A percentile compares a stretch with the other conserved stretches of the same genome.
Evolutionary conservation across 2,888 invertebrate genomes (phyloP).

Genomic region (Elegia similella): DNA sequence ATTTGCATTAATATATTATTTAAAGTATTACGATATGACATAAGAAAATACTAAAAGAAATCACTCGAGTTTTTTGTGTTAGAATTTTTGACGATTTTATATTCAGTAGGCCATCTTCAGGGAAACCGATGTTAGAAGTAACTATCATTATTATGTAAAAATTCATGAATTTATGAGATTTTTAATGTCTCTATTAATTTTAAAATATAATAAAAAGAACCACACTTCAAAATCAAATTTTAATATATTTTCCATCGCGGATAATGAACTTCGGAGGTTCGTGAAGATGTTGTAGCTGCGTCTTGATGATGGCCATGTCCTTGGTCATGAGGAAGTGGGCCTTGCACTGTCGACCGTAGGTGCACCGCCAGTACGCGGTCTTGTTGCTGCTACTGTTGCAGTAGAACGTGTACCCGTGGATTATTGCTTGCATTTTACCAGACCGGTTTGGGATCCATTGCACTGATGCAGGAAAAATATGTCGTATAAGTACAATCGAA

Average conservation of each 20-base stretch:
- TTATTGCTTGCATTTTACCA: background rate
- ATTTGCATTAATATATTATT: background rate
- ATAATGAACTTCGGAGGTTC: conserved; percentile 21
- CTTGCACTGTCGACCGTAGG: conserved; percentile 28
- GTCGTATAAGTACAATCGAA: background rate
- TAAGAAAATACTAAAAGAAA: too few relatives aligned
- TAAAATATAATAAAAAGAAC: background rate
- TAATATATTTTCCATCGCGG: conserved; percentile 24
- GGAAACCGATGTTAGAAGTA: too few relatives aligned
- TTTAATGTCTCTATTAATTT: background rate
- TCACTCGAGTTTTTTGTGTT: too few relatives aligned
- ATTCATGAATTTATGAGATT: too few relatives aligned
- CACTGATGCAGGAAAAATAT: background rate
- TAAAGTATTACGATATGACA: too few relatives aligned
- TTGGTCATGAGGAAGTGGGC: conserved; percentile 27
- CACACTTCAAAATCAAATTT: conserved; percentile 1
- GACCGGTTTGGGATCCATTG: background rate
- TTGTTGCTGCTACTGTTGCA: conserved; percentile 19
- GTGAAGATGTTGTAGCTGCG: conserved; percentile 28
- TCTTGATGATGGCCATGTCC: conserved; percentile 52
- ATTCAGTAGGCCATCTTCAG: too few relatives aligned
- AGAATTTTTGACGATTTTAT: too few relatives aligned
- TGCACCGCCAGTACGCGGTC: conserved; percentile 31
- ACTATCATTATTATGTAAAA: too few relatives aligned
- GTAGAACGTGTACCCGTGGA: conserved; percentile 6